A percentile compares a stretch with the other conserved stretches of the same genome.
Evolutionary conservation across 2,888 invertebrate species (phyloP).

Genomic region (Drosophila algonquin): DNA sequence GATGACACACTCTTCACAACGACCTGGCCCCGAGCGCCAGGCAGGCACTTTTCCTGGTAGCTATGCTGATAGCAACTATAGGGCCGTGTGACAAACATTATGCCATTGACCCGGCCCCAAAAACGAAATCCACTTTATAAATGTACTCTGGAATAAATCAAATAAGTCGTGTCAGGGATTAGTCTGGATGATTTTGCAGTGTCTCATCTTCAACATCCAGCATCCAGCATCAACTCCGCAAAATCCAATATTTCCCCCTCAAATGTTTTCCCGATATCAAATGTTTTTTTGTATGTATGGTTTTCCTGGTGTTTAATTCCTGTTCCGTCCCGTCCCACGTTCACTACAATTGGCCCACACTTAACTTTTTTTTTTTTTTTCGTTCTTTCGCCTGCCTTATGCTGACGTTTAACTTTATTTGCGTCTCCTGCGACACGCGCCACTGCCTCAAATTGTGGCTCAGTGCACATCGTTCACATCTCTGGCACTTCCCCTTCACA

Average conservation of each 20-base stretch:
- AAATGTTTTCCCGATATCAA: neutral
- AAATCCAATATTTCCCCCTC: slow-evolving; percentile 1
- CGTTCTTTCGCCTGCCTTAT: slow-evolving; percentile 12
- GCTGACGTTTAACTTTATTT: slow-evolving; percentile 47
- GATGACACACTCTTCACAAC: slow-evolving; percentile 41
- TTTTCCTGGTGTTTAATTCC: slow-evolving; percentile 37
- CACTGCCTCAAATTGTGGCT: slow-evolving; percentile 51
- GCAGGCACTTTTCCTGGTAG: slow-evolving; percentile 9
- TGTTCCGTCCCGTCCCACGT: neutral
- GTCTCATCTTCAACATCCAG: slow-evolving; percentile 7
- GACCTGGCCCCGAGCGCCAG: slow-evolving; percentile 13
- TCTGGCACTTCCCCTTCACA: slow-evolving; percentile 20
- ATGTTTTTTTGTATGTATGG: slow-evolving; percentile 20
- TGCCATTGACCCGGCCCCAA: no score
- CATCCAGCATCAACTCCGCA: neutral
- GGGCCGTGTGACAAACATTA: slow-evolving; percentile 24
- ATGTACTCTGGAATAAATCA: slow-evolving; percentile 59
- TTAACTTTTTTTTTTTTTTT: slow-evolving; percentile 8
- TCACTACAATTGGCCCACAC: slow-evolving; percentile 2
- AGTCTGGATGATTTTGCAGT: slow-evolving; percentile 4
- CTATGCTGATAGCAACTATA: slow-evolving; percentile 10
- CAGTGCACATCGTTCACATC: slow-evolving; percentile 17
- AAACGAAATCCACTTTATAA: slow-evolving; percentile 54
- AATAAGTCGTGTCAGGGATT: slow-evolving; percentile 29
- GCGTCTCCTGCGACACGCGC: slow-evolving; percentile 62